Evolutionary conservation across 2,888 invertebrate genomes (phyloP), one percentile per base, ranked within the genome.

Genomic region (Peribatodes rhomboidaria): DNA sequence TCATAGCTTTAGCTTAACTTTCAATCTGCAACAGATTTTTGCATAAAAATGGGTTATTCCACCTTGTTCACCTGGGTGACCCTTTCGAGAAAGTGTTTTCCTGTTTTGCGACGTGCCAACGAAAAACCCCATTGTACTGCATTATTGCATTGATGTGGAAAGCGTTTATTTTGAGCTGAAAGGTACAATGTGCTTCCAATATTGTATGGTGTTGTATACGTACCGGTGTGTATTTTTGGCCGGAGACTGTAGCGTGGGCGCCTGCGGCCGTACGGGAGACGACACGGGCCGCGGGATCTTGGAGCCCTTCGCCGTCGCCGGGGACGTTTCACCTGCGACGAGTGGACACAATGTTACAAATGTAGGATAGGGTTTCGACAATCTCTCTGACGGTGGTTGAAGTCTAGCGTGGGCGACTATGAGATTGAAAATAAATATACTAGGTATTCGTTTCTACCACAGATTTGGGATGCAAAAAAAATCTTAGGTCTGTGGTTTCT

Each of bases 261-360:
- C 91, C 41, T 88, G 88, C 14, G 95, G 95, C 73, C 95, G 94
- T 3, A 96, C 94, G 16, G 97, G 97, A 22, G 96, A 96, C 0
- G 96, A 95, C 69, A 97, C 95, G 0, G 95, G 95, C 65, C 97
- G 91, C 2, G 97, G 97, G 75, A 97, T 97, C 78, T 95, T 96
- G 0, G 96, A 97, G 66, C 96, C 95, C 11, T 92, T 87, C 18
- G 92, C 76, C n/a, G 90, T 76, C 7, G 94, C 90, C 46, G 89
- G 92, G 7, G 92, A 93, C 18, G 89, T 92, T 73, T 92, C 92
- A 67, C 92, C 92, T 93, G 79, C 11, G 66, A 70, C n/a, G n/a
- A 77, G 41, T 57, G 39, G n/a, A n/a, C 50, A 57, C 6, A 37
- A n/a, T 7, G 6, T 0, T 13, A 6, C 1, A 37, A 37, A 37